phyloP scores from a whole-genome alignment of 2,797 vertebrate genomes.

The Varecia variegata region DNA sequence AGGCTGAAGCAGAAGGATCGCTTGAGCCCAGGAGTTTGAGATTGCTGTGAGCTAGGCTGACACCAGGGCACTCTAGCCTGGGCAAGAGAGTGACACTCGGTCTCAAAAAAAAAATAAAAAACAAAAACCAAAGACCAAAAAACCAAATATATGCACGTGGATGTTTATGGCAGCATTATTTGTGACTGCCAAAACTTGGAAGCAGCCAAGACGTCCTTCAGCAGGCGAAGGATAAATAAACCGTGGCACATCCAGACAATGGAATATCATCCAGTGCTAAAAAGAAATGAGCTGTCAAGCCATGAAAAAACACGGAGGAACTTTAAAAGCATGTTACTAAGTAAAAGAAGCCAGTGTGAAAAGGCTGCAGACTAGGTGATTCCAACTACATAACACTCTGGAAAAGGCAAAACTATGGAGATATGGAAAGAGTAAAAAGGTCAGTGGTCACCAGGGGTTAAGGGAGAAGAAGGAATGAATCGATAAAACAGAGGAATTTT shows the following conservation, averaged over 20 bases:
- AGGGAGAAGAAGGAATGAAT: background rate
- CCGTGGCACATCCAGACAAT: background rate
- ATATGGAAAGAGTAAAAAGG: background rate
- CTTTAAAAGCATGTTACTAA: background rate
- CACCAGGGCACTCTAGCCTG: too few species aligned
- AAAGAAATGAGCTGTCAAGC: background rate
- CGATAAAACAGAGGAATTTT: background rate
- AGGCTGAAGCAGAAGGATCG: too few species aligned
- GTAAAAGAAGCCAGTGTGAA: background rate
- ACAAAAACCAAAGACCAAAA: too few species aligned
- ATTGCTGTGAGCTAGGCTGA: too few species aligned
- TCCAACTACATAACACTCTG: background rate
- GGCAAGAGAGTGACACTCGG: too few species aligned
- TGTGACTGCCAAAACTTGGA: background rate
- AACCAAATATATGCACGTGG: background rate
- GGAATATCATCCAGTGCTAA: background rate
- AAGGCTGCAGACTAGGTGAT: background rate
- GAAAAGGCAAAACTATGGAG: background rate
- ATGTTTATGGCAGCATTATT: background rate
- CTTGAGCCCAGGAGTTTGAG: too few species aligned
- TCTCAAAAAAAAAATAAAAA: too few species aligned
- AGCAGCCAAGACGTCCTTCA: background rate
- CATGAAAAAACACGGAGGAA: background rate
- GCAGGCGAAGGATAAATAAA: background rate
- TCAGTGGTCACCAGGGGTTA: background rate